Conservation (phyloP, 2,113 vertebrate species). For the Malaclemys terrapin region DNA sequence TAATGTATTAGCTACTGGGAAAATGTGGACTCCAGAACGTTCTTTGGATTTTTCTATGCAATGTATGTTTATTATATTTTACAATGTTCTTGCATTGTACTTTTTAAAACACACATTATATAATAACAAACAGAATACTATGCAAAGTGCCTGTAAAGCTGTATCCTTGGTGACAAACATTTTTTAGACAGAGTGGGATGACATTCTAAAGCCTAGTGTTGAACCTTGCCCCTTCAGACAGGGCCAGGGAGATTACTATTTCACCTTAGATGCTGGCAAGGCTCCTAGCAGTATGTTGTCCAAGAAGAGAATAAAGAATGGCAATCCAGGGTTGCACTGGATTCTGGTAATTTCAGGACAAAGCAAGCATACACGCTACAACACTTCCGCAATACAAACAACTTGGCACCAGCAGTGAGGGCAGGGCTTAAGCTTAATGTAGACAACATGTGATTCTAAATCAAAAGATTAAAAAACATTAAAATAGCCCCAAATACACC, state of each 20-base stretch:
- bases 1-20: not conserved
- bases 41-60: not conserved
- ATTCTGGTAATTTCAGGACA: not conserved
- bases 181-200: not conserved
- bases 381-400: not conserved
- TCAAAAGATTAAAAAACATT: too few relatives aligned
- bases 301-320: not conserved
- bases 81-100: not conserved
- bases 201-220: not conserved
- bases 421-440: not conserved
- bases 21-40: not conserved
- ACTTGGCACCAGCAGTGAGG: not conserved
- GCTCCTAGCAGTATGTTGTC: too few relatives aligned
- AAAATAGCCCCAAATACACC: not conserved
- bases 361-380: not conserved
- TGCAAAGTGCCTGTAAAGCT: not conserved
- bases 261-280: not conserved
- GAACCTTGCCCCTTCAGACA: not conserved
- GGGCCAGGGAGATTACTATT: not conserved
- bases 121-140: not conserved
- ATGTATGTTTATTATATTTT: not conserved
- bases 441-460: not conserved
- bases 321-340: not conserved
- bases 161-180: not conserved
- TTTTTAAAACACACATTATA: not conserved